These are phyloP conservation scores for Tachuris rubrigastra DNA, from an alignment of 2,113 vertebrate species.

Conservation along the genomic window DNA sequence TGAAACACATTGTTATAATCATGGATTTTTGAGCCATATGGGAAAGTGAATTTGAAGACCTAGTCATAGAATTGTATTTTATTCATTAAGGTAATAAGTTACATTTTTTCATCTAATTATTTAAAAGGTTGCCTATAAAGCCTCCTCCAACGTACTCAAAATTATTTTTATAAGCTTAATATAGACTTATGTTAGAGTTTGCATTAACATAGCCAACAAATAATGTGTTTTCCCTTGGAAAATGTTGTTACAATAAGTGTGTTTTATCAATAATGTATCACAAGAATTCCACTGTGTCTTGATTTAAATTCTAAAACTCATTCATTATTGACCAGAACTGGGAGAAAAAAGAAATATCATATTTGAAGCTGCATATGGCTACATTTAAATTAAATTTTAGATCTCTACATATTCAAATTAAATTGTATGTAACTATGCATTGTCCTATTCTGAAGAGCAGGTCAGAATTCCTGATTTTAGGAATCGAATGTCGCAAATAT, in stretches of 20 bases:
- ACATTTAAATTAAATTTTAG: constrained; percentile 27
- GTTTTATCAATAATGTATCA: constrained; percentile 75
- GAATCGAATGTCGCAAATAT: not conserved
- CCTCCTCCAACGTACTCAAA: not conserved
- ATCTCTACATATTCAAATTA: constrained; percentile 27
- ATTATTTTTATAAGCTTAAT: constrained; percentile 24
- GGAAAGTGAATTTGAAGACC: not conserved
- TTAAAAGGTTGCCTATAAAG: not conserved
- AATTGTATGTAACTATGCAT: not conserved
- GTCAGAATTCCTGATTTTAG: constrained; percentile 6
- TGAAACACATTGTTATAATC: not conserved
- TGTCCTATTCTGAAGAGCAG: not conserved
- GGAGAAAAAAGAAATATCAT: constrained; percentile 12
- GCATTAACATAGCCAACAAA: constrained; percentile 61
- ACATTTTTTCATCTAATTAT: constrained; percentile 14
- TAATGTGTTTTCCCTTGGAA: constrained; percentile 65
- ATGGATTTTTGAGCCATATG: not conserved
- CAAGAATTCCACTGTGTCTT: constrained; percentile 53
- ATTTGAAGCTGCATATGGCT: constrained; percentile 47
- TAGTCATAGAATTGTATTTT: not conserved
- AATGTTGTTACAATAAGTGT: constrained; percentile 61
- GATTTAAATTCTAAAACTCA: constrained; percentile 72
- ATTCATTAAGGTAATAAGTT: constrained; percentile 15
- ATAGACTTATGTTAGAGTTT: constrained; percentile 38
- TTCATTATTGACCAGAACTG: constrained; percentile 74